A percentile compares a stretch with the other conserved stretches of the same genome.
Evolutionary conservation across 2,797 vertebrate genomes (phyloP).

Genomic region (Pangasius larnaudii): DNA sequence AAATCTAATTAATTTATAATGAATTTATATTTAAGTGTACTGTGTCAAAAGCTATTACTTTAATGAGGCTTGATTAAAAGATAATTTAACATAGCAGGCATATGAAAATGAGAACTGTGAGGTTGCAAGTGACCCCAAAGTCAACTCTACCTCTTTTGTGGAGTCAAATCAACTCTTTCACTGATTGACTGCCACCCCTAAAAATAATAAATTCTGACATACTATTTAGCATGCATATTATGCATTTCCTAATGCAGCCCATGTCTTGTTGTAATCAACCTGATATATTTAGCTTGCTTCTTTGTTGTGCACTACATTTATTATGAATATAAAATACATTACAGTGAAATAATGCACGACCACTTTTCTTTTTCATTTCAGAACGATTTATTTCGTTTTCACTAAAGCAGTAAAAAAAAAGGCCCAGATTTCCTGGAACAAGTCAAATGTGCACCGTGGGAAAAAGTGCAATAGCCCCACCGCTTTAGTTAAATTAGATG

Average conservation of each 20-base stretch:
- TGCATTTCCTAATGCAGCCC: neutral
- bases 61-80: neutral
- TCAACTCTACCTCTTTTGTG: neutral
- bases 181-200: neutral
- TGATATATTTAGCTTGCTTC: neutral
- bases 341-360: neutral
- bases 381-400: constrained; percentile 75
- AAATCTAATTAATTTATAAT: neutral
- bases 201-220: neutral
- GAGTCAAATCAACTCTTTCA: neutral
- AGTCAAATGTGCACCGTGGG: constrained; percentile 75
- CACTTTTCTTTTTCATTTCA: constrained; percentile 46
- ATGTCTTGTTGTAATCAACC: neutral
- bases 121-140: neutral
- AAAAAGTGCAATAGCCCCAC: constrained; percentile 82
- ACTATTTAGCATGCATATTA: neutral
- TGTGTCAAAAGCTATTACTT: neutral
- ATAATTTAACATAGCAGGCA: neutral
- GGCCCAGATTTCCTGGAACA: constrained; percentile 69
- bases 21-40: neutral
- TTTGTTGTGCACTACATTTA: neutral
- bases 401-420: constrained; percentile 77
- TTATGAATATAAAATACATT: neutral
- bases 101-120: neutral
- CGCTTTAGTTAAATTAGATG: constrained; percentile 76